These are phyloP conservation scores for Aradus depressus DNA, from an alignment of 2,888 invertebrate genomes.

Conservation along the genomic window DNA sequence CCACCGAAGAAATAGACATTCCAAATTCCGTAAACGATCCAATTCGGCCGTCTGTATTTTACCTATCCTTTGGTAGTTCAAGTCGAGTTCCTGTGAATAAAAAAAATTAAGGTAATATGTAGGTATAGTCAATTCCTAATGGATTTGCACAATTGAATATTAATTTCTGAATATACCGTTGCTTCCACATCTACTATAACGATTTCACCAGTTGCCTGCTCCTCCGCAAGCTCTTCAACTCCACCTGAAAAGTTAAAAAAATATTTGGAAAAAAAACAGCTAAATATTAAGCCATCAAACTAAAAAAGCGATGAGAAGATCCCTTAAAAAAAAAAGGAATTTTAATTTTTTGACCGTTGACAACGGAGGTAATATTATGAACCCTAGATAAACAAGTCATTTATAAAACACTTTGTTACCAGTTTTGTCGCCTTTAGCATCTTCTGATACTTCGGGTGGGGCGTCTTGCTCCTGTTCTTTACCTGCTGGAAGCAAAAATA, in stretches of 20 bases:
- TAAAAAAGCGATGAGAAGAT: background rate
- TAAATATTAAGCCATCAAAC: background rate
- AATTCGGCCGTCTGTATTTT: conserved; percentile 63
- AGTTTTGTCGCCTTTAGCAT: too few relatives aligned
- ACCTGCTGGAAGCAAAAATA: too few relatives aligned
- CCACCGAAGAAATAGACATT: conserved; percentile 80
- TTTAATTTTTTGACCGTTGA: background rate
- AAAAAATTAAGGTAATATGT: too few relatives aligned
- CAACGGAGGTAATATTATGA: background rate
- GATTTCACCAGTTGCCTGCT: conserved; percentile 19
- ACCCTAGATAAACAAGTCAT: too few relatives aligned
- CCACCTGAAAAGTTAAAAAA: background rate
- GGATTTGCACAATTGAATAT: background rate
- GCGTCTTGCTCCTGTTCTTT: too few relatives aligned
- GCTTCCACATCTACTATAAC: conserved; percentile 22
- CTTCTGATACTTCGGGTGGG: too few relatives aligned
- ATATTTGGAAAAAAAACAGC: background rate
- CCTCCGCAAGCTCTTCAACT: conserved; percentile 9
- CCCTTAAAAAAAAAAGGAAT: background rate
- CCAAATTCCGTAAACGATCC: conserved; percentile 60
- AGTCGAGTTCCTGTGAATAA: conserved; percentile 58
- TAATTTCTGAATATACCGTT: conserved; percentile 13
- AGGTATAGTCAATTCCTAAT: too few relatives aligned
- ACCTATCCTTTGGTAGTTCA: conserved; percentile 78
- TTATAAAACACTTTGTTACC: too few relatives aligned